A percentile compares a stretch with the other conserved stretches of the same genome.
phyloP scores from a whole-genome alignment of 2,113 vertebrate genomes.

The Pyrgilauda ruficollis region DNA sequence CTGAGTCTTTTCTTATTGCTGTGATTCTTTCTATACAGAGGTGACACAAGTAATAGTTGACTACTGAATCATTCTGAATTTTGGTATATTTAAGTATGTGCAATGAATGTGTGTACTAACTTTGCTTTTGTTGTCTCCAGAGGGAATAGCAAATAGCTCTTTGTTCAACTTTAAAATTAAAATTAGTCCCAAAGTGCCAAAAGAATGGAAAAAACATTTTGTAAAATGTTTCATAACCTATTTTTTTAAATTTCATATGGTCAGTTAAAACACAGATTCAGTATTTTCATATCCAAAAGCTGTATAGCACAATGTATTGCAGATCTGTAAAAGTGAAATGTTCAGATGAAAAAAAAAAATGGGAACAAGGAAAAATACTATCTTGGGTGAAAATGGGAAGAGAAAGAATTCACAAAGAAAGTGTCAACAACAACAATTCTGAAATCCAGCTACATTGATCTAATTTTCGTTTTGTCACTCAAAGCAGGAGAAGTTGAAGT shows the following conservation, averaged over 20 bases:
- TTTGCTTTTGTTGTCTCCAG: not conserved
- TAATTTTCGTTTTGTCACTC: conserved; percentile 24
- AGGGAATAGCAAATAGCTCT: not conserved
- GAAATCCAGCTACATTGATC: not conserved
- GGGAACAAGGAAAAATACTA: not conserved
- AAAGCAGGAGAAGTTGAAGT: not conserved
- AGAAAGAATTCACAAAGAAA: not conserved
- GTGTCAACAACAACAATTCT: not conserved
- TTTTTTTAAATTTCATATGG: not conserved
- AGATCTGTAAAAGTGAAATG: not conserved
- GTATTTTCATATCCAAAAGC: not conserved
- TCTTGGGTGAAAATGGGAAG: not conserved
- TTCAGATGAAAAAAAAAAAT: not conserved
- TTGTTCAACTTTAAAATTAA: not conserved
- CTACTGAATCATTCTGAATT: not conserved
- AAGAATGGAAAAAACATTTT: not conserved
- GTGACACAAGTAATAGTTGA: not conserved
- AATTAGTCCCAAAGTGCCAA: not conserved
- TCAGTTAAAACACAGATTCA: not conserved
- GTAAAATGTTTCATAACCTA: not conserved
- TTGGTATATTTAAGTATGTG: not conserved
- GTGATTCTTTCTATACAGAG: not conserved
- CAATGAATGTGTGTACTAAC: not conserved
- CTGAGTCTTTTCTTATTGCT: not conserved
- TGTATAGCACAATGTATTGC: not conserved